Conservation (phyloP, 2,888 invertebrate species). For the Steromphala cineraria region DNA sequence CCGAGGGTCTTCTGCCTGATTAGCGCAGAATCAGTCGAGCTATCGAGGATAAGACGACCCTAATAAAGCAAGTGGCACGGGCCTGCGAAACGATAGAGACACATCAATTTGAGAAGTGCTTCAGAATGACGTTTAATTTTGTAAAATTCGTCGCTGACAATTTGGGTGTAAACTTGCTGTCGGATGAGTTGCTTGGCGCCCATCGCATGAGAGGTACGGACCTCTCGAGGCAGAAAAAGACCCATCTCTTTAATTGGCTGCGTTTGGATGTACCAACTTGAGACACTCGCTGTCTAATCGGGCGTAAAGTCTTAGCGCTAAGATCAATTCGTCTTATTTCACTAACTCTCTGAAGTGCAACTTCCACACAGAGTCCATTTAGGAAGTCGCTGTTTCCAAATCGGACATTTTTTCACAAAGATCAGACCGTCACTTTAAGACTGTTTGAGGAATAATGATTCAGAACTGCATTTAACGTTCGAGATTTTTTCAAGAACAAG, state of each 20-base stretch:
- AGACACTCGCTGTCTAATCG: conserved; percentile 2
- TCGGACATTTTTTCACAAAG: no score
- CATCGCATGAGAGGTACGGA: not conserved
- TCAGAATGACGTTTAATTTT: conserved; percentile 22
- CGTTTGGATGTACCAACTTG: not conserved
- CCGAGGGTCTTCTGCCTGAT: conserved; percentile 10
- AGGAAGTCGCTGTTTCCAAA: no score
- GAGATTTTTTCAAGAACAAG: no score
- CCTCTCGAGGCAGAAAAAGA: conserved; percentile 11
- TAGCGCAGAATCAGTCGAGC: not conserved
- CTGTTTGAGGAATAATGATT: no score
- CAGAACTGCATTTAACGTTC: no score
- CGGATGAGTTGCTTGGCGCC: not conserved
- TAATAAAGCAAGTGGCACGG: conserved; percentile 15
- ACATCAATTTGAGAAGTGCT: conserved; percentile 14
- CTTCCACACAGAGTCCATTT: no score
- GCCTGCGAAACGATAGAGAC: conserved; percentile 15
- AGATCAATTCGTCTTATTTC: not conserved
- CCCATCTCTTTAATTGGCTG: conserved; percentile 23
- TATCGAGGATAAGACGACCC: not conserved
- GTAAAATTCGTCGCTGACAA: conserved; percentile 16
- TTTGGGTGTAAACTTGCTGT: conserved; percentile 14
- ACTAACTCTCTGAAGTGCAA: conserved; percentile 12
- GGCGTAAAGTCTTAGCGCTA: not conserved
- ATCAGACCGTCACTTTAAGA: no score